These are phyloP conservation scores for Hydractinia echinata DNA, from an alignment of 30 jellyfish, hydroid and myxozoan genomes.

Conservation along the genomic window DNA sequence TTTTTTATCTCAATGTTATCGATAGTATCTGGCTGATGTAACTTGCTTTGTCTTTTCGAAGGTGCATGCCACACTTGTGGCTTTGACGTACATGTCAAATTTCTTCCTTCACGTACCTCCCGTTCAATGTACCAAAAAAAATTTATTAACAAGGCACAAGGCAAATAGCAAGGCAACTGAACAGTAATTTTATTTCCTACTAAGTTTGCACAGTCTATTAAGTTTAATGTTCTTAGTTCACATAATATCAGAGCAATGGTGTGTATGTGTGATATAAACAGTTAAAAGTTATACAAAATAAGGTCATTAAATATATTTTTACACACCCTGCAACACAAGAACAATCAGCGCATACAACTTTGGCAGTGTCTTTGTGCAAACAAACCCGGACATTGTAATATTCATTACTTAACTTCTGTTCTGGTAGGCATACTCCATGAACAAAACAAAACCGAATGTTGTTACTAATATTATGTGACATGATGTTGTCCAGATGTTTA, in stretches of 20 bases:
- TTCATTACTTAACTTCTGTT: background rate
- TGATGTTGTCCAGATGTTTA: background rate
- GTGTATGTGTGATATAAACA: too few species aligned
- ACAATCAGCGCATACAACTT: slow-evolving; percentile 11
- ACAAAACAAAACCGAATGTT: slow-evolving; percentile 8
- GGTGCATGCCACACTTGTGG: slow-evolving; percentile 1
- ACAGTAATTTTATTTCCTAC: background rate
- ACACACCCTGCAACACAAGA: slow-evolving; percentile 33
- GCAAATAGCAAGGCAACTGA: background rate
- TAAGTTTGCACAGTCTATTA: background rate
- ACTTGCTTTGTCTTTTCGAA: background rate
- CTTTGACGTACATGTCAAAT: background rate
- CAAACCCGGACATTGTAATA: slow-evolving; percentile 17
- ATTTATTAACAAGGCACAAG: too few species aligned
- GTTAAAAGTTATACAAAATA: too few species aligned
- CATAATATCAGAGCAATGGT: background rate
- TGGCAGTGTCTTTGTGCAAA: slow-evolving; percentile 15
- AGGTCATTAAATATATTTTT: background rate
- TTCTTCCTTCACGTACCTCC: background rate
- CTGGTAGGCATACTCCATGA: slow-evolving; percentile 6
- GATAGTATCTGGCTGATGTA: background rate
- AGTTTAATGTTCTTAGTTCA: background rate
- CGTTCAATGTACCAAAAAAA: background rate
- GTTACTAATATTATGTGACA: slow-evolving; percentile 3
- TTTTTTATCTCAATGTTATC: background rate